Percentiles rank a stretch among this genome's conserved stretches.
These are phyloP conservation scores for Notamacropus eugenii DNA, from an alignment of 2,797 vertebrate genomes.

Conservation along the genomic window DNA sequence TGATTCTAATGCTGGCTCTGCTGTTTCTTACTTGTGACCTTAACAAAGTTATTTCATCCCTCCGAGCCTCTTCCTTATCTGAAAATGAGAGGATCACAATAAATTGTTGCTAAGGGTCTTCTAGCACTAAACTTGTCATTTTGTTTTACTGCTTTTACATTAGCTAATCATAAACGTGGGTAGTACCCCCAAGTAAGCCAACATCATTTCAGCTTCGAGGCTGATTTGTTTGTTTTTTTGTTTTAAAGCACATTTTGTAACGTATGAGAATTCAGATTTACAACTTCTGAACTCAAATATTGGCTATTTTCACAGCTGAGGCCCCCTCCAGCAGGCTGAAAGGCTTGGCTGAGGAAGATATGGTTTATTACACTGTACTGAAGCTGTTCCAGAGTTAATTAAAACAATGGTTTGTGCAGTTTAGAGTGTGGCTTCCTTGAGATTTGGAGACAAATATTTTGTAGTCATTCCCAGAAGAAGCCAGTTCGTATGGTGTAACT, in stretches of 20 bases:
- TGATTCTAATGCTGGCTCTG: background rate
- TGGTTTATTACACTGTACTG: background rate
- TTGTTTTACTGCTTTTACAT: background rate
- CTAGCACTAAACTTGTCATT: background rate
- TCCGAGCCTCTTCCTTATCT: background rate
- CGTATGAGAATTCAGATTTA: background rate
- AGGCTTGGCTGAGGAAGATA: conserved; percentile 11
- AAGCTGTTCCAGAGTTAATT: conserved; percentile 29
- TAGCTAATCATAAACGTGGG: background rate
- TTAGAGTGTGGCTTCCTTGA: conserved; percentile 24
- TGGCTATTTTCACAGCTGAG: background rate
- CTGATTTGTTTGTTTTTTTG: background rate
- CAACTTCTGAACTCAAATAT: background rate
- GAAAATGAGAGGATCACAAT: background rate
- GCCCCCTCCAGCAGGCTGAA: background rate
- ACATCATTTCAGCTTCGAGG: background rate
- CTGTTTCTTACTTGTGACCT: background rate
- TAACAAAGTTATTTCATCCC: background rate
- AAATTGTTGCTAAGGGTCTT: background rate
- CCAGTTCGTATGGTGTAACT: background rate
- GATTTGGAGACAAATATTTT: conserved; percentile 38
- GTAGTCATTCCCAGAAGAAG: conserved; percentile 63
- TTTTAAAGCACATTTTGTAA: background rate
- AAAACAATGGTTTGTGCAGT: conserved; percentile 39
- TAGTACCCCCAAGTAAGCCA: background rate